Base-by-base conservation (phyloP, 1,140 invertebrate genomes). In the Drosophila grimshawi region DNA sequence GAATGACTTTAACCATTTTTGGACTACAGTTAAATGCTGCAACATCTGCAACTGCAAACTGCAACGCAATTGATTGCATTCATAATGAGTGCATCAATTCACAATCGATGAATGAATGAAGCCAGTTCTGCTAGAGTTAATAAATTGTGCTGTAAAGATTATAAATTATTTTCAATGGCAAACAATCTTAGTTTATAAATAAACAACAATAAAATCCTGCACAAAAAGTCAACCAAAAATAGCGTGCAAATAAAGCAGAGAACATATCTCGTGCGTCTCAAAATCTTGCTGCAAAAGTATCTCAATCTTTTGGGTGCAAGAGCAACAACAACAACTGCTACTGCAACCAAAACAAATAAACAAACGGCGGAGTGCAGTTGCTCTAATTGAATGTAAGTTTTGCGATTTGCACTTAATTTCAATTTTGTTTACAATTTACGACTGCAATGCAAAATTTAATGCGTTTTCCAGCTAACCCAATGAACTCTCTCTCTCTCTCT, bases 1-100 rank as follows among this genome's bases (percentile, higher is more conserved):
- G 85, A 89, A 89, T 89, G 85, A 72, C 81, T 89, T 85, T 89
- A 83, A 89, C 85, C 85, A 89, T 89, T 89, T 89, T 89, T 89
- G 85, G 85, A 78, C 81, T 90, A 85, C 86, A 89, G 85, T 89
- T 85, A 89, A 86, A 80, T 86, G 76, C 79, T 76, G 76, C 45
- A 41, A 19, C 37, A 53, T 52, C 10, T 52, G 30, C 11, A 1
- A 1, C 1, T 52, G 79, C 82, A 83, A 89, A 80, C 85, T 85
- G 85, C 63, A 73, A 53, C 51, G 74, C 85, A 89, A 89, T 89
- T 88, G 85, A 89, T 89, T 88, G 85, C 85, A 88, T 88, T 88
- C 64, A 78, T 89, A 88, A 88, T 88, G 86, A 88, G 85, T 52
- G 60, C 30, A 39, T 73, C 77, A 69, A 72, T 85, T 80, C 59